Evolutionary conservation across 2,113 vertebrate genomes (phyloP), one percentile per base, ranked within the genome.

Genomic region (Oreamnos americanus): DNA sequence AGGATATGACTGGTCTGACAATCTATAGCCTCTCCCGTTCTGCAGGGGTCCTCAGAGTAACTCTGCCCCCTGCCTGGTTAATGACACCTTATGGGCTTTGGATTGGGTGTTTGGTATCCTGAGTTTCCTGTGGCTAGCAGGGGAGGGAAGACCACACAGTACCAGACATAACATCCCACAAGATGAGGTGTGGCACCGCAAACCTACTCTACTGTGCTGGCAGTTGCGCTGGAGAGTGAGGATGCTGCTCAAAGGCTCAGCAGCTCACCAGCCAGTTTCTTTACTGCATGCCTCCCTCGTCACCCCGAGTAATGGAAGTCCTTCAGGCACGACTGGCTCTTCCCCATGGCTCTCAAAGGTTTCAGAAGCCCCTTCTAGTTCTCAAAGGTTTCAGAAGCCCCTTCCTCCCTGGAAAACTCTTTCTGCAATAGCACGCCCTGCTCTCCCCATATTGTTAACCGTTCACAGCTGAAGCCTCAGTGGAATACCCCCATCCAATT

Each of bases 401-500:
- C n/a, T 57, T 88, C 62, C 51, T 86, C 82, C 86, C 85, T 86
- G 30, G 45, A 17, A 95, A 92, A 96, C 88, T 81, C 79, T 87
- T 90, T 93, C 92, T 90, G 58, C 83, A 78, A 21, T 5, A 51
- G 84, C 95, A 71, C 87, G 78, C 87, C 93, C 95, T 49, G 7
- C 16, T 89, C 51, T 92, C 96, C 88, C 84, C n/a, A 45, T 30
- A 79, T 39, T 84, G 95, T 96, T 96, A 96, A 96, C 92, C 95
- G 91, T 95, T 97, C 93, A 85, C 45, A 91, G 91, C 92, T 76
- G 51, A 90, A 97, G 91, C 93, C 98, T 97, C 93, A 6, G 92
- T 85, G 87, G 98, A 98, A 97, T 97, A 98, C 83, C 96, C 96
- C 96, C 96, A 98, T 98, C 98, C 98, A 98, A 98, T 98, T 97